Conservation (phyloP, 2,113 vertebrate species). For the Fregetta grallaria region DNA sequence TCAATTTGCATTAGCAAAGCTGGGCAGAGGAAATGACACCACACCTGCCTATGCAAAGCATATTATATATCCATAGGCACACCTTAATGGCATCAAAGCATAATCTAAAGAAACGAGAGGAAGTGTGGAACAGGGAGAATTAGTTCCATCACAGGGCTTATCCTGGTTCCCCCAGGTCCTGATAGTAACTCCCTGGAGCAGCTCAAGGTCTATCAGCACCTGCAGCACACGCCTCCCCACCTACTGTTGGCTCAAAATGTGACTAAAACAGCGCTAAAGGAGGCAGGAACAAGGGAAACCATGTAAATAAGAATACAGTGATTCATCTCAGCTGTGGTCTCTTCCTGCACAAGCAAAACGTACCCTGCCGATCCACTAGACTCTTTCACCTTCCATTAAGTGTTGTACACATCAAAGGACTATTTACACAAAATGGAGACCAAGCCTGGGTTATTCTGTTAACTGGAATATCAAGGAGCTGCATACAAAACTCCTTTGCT, state of each 20-base stretch:
- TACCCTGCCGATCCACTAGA: not conserved
- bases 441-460: not conserved
- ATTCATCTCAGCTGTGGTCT: not conserved
- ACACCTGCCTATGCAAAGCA: not conserved
- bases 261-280: not conserved
- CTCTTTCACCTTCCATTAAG: not conserved
- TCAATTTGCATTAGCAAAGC: not conserved
- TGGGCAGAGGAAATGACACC: not conserved
- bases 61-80: not conserved
- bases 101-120: not conserved
- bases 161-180: not conserved
- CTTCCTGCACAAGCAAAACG: not conserved
- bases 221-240: not conserved
- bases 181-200: not conserved
- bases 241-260: not conserved
- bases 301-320: not conserved
- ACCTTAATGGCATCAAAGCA: not conserved
- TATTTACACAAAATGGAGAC: not conserved
- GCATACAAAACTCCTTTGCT: not conserved
- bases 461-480: not conserved
- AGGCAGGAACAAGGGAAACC: not conserved
- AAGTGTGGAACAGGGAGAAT: not conserved
- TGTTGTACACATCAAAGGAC: not conserved
- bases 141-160: not conserved
- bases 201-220: not conserved